Evolutionary conservation across 2,888 invertebrate species (phyloP).

Genomic region (Drosophila atroscutellata): DNA sequence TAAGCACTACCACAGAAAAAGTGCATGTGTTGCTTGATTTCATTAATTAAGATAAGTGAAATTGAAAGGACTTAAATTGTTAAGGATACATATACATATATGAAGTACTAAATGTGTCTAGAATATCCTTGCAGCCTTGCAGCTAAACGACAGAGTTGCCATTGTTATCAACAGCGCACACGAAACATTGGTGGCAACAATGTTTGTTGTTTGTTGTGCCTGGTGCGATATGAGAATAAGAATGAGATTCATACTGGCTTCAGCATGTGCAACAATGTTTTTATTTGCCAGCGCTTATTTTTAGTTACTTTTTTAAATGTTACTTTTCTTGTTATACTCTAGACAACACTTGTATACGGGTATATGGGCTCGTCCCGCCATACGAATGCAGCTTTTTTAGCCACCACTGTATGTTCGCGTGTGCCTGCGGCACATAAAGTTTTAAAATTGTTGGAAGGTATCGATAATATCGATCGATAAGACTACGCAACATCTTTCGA

Average conservation of each 20-base stretch:
- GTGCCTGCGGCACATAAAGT: not conserved
- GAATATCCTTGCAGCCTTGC: not conserved
- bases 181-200: slow-evolving; percentile 38
- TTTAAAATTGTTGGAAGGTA: not conserved
- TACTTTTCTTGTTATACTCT: slow-evolving; percentile 38
- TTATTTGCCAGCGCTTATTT: slow-evolving; percentile 70
- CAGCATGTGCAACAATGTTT: slow-evolving; percentile 77
- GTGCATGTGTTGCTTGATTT: not conserved
- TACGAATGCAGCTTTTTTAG: not conserved
- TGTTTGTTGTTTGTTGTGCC: slow-evolving; percentile 25
- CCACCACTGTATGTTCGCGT: too few relatives aligned
- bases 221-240: slow-evolving; percentile 46
- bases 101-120: not conserved
- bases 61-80: not conserved
- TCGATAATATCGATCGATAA: not conserved
- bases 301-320: slow-evolving; percentile 70
- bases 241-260: slow-evolving; percentile 34
- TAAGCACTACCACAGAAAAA: not conserved
- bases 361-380: not conserved
- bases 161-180: slow-evolving; percentile 5
- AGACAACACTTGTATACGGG: not conserved
- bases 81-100: not conserved
- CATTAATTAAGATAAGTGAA: not conserved
- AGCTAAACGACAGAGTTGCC: slow-evolving; percentile 50
- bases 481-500: not conserved